phyloP scores from a whole-genome alignment of 2,888 invertebrate genomes.

The Sinopyrophorus schimmeli region DNA sequence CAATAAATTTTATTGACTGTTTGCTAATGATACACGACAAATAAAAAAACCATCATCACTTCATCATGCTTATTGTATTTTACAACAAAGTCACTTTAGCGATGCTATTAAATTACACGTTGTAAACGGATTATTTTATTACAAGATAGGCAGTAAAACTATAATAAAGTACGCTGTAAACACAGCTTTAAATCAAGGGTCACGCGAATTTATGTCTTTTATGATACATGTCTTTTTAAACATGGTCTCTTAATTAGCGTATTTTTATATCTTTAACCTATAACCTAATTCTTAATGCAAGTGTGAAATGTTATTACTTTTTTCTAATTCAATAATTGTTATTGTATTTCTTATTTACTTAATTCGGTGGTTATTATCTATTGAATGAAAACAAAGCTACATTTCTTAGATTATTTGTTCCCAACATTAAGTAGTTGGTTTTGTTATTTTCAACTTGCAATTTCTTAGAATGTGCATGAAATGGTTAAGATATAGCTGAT shows the following conservation, averaged over 20 bases:
- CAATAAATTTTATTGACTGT: constrained; percentile 23
- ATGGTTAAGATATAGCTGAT: too few species aligned
- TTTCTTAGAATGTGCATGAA: too few species aligned
- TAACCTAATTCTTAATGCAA: constrained; percentile 9
- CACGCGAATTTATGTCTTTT: constrained; percentile 42
- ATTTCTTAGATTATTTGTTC: too few species aligned
- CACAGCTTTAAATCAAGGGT: constrained; percentile 43
- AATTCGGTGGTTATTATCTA: too few species aligned
- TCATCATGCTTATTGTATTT: constrained; percentile 25
- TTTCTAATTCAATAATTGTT: too few species aligned
- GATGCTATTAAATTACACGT: constrained; percentile 45
- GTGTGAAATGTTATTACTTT: constrained; percentile 11
- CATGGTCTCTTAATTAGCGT: constrained; percentile 28
- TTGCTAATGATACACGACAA: constrained; percentile 21
- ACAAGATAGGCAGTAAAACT: constrained; percentile 47
- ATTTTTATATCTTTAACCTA: constrained; percentile 19
- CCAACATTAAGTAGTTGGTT: too few species aligned
- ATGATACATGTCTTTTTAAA: constrained; percentile 34
- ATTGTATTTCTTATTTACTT: too few species aligned
- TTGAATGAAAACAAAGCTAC: too few species aligned
- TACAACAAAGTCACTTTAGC: constrained; percentile 41
- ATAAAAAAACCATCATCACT: constrained; percentile 14
- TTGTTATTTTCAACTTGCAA: too few species aligned
- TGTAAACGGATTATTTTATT: constrained; percentile 50
- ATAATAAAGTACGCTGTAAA: constrained; percentile 49